Evolutionary conservation across 1,140 invertebrate species (phyloP).

Genomic region (Parasteatoda tepidariorum): DNA sequence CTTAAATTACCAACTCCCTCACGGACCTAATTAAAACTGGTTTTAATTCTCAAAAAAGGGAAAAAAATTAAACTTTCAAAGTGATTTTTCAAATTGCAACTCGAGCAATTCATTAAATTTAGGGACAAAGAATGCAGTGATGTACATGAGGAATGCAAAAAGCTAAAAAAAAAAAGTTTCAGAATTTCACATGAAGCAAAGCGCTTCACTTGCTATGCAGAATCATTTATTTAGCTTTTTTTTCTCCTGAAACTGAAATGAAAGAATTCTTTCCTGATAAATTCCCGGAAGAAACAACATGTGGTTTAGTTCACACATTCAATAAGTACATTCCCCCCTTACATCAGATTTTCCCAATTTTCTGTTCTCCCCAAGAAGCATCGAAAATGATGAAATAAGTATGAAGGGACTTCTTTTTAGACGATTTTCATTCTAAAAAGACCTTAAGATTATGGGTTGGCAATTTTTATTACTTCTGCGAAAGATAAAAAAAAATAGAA

Average conservation of each 20-base stretch:
- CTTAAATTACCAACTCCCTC: not conserved
- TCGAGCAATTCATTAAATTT: not conserved
- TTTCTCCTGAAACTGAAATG: conserved; percentile 2
- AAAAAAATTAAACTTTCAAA: not conserved
- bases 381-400: conserved; percentile 26
- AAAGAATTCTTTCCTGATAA: conserved; percentile 19
- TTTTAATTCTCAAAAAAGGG: not conserved
- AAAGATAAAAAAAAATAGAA: not conserved
- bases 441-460: not conserved
- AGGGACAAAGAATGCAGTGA: conserved; percentile 13
- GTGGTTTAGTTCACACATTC: conserved; percentile 19
- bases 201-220: not conserved
- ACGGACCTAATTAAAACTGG: not conserved
- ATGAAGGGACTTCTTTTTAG: conserved; percentile 3
- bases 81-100: not conserved
- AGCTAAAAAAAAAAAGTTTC: not conserved
- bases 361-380: not conserved
- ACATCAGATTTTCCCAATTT: conserved; percentile 23
- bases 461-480: conserved; percentile 12
- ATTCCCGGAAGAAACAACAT: conserved; percentile 23
- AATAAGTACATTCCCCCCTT: conserved; percentile 16
- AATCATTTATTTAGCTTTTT: conserved; percentile 10
- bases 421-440: conserved; percentile 1
- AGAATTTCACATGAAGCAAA: not conserved
- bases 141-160: not conserved